phyloP scores from a whole-genome alignment of 2,113 vertebrate species.

The Psilopsiagon aurifrons region DNA sequence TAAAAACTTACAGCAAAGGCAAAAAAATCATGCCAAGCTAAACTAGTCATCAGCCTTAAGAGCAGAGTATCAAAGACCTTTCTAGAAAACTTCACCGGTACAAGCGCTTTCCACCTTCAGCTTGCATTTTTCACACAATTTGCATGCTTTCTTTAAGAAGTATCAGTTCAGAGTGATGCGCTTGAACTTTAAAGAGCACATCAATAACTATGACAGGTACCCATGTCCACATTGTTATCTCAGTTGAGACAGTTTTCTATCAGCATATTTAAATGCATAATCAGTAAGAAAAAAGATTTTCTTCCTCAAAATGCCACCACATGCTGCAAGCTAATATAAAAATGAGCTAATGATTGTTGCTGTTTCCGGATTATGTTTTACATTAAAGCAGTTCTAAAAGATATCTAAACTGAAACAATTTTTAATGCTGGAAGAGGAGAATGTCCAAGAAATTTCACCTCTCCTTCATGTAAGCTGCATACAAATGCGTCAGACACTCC shows the following conservation, averaged over 20 bases:
- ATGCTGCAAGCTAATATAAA: constrained; percentile 13
- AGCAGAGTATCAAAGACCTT: neutral
- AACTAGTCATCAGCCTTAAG: neutral
- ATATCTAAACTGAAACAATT: neutral
- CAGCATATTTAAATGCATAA: neutral
- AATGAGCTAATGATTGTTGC: neutral
- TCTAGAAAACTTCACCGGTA: neutral
- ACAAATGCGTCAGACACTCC: neutral
- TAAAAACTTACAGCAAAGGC: neutral
- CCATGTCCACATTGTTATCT: neutral
- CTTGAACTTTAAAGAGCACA: constrained; percentile 18
- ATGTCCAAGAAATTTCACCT: neutral
- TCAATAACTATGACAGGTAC: constrained; percentile 37
- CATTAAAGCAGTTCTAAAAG: neutral
- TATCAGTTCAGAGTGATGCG: neutral
- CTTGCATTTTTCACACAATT: neutral
- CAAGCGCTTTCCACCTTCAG: neutral
- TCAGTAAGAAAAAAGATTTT: neutral
- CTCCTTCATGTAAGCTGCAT: neutral
- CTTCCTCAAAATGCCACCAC: constrained; percentile 34
- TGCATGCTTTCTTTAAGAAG: neutral
- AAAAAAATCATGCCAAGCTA: neutral
- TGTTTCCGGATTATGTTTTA: neutral
- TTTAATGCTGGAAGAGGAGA: neutral
- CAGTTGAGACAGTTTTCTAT: neutral